Evolutionary conservation across 2,113 vertebrate species (phyloP).

Genomic region (Lucifuga dentata): DNA sequence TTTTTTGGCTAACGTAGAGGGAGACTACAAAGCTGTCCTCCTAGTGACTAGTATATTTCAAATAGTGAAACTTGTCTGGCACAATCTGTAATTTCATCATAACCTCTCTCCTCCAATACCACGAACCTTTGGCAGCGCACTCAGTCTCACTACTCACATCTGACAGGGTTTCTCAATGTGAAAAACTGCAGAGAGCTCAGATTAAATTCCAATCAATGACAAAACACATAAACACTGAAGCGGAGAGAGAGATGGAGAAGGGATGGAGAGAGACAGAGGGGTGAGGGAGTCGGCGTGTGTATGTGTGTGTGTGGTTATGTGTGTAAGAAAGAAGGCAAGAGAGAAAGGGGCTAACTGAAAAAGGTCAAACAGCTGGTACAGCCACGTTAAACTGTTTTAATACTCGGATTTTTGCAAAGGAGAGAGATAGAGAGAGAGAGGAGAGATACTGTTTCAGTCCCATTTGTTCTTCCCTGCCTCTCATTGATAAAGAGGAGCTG

Average conservation of each 20-base stretch:
- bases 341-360: not conserved
- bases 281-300: not conserved
- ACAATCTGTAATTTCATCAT: slow-evolving; percentile 62
- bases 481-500: slow-evolving; percentile 75
- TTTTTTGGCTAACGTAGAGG: not conserved
- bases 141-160: slow-evolving; percentile 37
- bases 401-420: slow-evolving; percentile 19
- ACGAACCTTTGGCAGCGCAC: slow-evolving; percentile 43
- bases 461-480: slow-evolving; percentile 71
- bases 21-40: not conserved
- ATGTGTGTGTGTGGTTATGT: not conserved
- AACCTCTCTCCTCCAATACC: slow-evolving; percentile 58
- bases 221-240: slow-evolving; percentile 38
- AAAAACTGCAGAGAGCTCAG: slow-evolving; percentile 46
- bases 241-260: not conserved
- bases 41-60: slow-evolving; percentile 34
- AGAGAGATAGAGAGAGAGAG: slow-evolving; percentile 10
- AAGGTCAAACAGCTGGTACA: slow-evolving; percentile 39
- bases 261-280: not conserved
- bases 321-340: no score
- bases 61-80: slow-evolving; percentile 23
- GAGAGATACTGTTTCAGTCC: slow-evolving; percentile 51
- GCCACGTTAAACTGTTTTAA: slow-evolving; percentile 21
- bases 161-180: slow-evolving; percentile 50
- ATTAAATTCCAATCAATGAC: slow-evolving; percentile 66